A percentile compares a stretch with the other conserved stretches of the same genome.
These are phyloP conservation scores for Aradophagus sp. DNA, from an alignment of 1,140 invertebrate species.

Conservation along the genomic window DNA sequence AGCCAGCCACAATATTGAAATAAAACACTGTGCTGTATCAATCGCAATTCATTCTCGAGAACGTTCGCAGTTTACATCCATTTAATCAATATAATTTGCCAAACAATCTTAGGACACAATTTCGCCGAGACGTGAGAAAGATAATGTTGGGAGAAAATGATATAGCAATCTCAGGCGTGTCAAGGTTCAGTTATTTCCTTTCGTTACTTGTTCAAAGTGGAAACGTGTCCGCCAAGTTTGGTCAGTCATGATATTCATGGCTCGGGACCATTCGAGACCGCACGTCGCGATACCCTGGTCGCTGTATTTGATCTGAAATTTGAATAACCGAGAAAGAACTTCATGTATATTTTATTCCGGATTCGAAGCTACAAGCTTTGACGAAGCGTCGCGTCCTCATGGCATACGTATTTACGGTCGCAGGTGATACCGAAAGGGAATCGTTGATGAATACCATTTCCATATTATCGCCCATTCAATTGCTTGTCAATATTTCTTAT, in stretches of 20 bases:
- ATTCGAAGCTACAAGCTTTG: slow-evolving; percentile 48
- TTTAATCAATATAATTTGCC: no score
- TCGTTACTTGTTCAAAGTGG: slow-evolving; percentile 47
- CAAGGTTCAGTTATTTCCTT: slow-evolving; percentile 53
- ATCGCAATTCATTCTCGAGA: no score
- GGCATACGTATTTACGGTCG: slow-evolving; percentile 50
- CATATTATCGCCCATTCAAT: slow-evolving; percentile 51
- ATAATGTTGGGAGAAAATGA: slow-evolving; percentile 46
- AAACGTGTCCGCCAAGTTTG: slow-evolving; percentile 66
- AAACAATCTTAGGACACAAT: no score
- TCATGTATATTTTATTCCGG: slow-evolving; percentile 73
- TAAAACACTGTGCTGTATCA: no score
- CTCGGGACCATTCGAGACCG: slow-evolving; percentile 70
- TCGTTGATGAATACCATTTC: slow-evolving; percentile 55
- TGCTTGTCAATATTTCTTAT: slow-evolving; percentile 43
- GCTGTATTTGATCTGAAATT: slow-evolving; percentile 74
- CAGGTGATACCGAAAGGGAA: slow-evolving; percentile 53
- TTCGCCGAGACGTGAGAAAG: slow-evolving; percentile 22
- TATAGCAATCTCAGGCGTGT: slow-evolving; percentile 47
- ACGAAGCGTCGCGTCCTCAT: slow-evolving; percentile 41
- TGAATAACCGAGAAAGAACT: slow-evolving; percentile 72
- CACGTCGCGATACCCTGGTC: slow-evolving; percentile 64
- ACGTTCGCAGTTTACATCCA: no score
- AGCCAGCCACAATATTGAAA: no score
- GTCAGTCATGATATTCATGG: slow-evolving; percentile 76